Evolutionary conservation across 1,140 invertebrate genomes (phyloP).

Genomic region (Platorchestia sp.): DNA sequence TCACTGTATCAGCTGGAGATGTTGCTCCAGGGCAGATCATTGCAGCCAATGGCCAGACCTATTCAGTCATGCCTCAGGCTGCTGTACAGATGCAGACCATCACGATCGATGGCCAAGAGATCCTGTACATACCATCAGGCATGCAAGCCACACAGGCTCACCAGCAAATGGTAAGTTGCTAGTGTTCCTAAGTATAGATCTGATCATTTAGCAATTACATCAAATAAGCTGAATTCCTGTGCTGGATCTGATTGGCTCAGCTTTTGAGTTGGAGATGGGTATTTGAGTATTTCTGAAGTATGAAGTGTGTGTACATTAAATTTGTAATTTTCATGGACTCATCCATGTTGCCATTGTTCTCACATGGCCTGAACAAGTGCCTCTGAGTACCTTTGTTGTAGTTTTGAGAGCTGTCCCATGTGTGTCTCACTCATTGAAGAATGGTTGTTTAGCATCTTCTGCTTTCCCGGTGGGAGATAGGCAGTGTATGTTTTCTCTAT

Average conservation of each 20-base stretch:
- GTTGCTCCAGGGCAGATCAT: slow-evolving; percentile 61
- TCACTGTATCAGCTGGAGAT: slow-evolving; percentile 48
- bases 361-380: background rate
- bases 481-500: too few relatives aligned
- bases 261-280: background rate
- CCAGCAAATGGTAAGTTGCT: slow-evolving; percentile 61
- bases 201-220: background rate
- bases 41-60: slow-evolving; percentile 66
- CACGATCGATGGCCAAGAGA: slow-evolving; percentile 92
- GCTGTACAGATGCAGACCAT: slow-evolving; percentile 83
- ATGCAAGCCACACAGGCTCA: slow-evolving; percentile 61
- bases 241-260: background rate
- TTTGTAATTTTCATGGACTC: too few relatives aligned
- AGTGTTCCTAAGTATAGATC: background rate
- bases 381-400: background rate
- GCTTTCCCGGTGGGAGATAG: background rate
- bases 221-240: background rate
- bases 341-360: background rate
- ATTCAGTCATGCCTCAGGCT: slow-evolving; percentile 71
- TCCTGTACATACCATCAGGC: slow-evolving; percentile 83
- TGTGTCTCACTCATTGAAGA: background rate
- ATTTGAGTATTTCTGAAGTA: background rate
- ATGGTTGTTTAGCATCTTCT: background rate
- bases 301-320: too few relatives aligned
- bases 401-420: background rate